phyloP scores from a whole-genome alignment of 2,797 vertebrate species.

The Fistularia tabacaria region DNA sequence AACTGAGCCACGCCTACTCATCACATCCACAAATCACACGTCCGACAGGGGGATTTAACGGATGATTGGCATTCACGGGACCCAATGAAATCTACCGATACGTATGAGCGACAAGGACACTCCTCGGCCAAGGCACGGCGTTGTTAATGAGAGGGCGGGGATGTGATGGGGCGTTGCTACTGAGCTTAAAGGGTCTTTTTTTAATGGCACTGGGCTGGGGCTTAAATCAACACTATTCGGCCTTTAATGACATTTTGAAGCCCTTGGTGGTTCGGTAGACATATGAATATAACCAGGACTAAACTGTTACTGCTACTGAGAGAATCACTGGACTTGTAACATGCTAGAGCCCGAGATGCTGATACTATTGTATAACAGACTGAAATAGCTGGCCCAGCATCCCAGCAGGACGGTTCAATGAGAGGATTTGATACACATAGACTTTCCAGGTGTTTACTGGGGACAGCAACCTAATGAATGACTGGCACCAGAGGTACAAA shows the following conservation, averaged over 20 bases:
- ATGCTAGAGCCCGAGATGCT: conserved; percentile 16
- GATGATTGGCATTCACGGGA: neutral
- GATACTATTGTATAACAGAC: conserved; percentile 43
- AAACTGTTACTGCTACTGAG: neutral
- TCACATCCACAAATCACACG: conserved; percentile 49
- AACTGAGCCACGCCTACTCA: conserved; percentile 33
- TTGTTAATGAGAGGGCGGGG: conserved; percentile 45
- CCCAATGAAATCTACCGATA: conserved; percentile 37
- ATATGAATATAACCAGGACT: neutral
- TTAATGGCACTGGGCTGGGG: neutral
- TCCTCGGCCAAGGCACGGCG: conserved; percentile 5
- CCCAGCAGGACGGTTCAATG: conserved; percentile 41
- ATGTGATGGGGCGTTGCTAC: conserved; percentile 56
- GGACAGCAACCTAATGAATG: conserved; percentile 16
- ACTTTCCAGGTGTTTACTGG: conserved; percentile 25
- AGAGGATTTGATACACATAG: conserved; percentile 41
- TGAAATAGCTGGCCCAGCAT: conserved; percentile 48
- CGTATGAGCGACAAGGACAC: conserved; percentile 48
- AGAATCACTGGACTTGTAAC: too few relatives aligned
- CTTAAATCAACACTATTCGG: neutral
- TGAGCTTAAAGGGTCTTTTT: conserved; percentile 17
- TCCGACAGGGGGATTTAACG: conserved; percentile 17
- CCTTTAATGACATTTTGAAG: too few relatives aligned
- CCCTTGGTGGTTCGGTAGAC: conserved; percentile 5
- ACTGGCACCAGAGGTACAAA: conserved; percentile 8